Evolutionary conservation across 92 coral and sea anemone genomes (phyloP).

Genomic region (Zoanthus solanderi): DNA sequence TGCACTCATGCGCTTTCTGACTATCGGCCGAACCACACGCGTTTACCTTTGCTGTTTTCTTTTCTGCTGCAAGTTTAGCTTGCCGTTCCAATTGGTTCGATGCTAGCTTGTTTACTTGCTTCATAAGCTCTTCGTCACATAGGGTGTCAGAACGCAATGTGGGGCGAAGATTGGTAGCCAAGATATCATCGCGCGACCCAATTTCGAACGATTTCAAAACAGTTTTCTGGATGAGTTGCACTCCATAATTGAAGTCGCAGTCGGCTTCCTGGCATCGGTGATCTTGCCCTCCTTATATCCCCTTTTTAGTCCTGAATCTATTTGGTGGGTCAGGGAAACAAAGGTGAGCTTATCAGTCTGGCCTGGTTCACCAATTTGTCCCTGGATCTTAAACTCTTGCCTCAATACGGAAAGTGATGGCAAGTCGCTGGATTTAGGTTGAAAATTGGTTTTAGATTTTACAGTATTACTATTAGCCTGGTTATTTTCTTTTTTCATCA

Average conservation of each 20-base stretch:
- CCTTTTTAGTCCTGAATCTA: constrained; percentile 65
- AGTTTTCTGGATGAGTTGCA: constrained; percentile 60
- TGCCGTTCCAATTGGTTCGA: constrained; percentile 62
- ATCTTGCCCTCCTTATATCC: constrained; percentile 59
- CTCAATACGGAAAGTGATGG: constrained; percentile 27
- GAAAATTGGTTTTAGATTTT: neutral
- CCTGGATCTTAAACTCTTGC: constrained; percentile 53
- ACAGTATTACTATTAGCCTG: neutral
- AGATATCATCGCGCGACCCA: constrained; percentile 57
- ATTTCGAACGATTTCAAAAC: constrained; percentile 68
- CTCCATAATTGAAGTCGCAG: constrained; percentile 73
- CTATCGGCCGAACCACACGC: constrained; percentile 18
- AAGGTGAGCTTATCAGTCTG: constrained; percentile 64
- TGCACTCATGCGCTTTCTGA: constrained; percentile 27
- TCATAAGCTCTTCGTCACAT: constrained; percentile 48
- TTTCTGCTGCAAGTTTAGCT: constrained; percentile 59
- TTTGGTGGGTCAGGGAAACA: constrained; percentile 70
- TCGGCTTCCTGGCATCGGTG: constrained; percentile 64
- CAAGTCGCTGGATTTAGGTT: neutral
- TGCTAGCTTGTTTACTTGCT: constrained; percentile 69
- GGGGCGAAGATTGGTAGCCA: constrained; percentile 41
- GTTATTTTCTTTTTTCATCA: neutral
- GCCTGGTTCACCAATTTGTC: constrained; percentile 58
- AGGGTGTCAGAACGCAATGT: constrained; percentile 18
- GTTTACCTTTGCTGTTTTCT: constrained; percentile 54